Conservation (phyloP, 2,797 vertebrate genomes). For the Pelodytes ibericus region DNA sequence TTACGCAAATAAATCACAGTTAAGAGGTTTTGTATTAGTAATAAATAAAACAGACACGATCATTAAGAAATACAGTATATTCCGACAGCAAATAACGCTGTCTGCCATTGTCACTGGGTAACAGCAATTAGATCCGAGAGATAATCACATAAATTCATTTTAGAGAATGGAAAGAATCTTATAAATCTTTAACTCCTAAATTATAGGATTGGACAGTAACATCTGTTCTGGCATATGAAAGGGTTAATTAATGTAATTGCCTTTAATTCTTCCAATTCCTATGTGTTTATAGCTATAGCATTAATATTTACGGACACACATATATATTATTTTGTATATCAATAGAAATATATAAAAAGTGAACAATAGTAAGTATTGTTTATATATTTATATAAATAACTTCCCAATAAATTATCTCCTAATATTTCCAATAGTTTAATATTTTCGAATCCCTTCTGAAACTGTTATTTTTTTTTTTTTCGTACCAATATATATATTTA, state of each 20-base stretch:
- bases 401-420: too few relatives aligned
- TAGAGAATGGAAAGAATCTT: background rate
- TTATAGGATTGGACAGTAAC: background rate
- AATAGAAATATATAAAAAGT: too few relatives aligned
- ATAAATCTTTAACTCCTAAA: background rate
- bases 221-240: background rate
- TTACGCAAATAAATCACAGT: conserved; percentile 85
- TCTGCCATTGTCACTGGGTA: conserved; percentile 14
- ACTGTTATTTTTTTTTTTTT: too few relatives aligned
- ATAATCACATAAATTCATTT: conserved; percentile 30
- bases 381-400: too few relatives aligned
- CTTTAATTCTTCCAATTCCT: too few relatives aligned
- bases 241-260: background rate
- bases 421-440: too few relatives aligned
- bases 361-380: too few relatives aligned
- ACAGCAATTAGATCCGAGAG: conserved; percentile 38
- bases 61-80: conserved; percentile 70
- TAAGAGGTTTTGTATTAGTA: conserved; percentile 78
- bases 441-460: too few relatives aligned
- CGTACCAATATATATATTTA: too few relatives aligned
- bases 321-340: too few relatives aligned
- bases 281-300: too few relatives aligned
- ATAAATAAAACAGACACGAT: conserved; percentile 74
- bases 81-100: conserved; percentile 9
- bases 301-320: too few relatives aligned